Conservation (phyloP, 2,113 vertebrate species). For the Orcinus orca region DNA sequence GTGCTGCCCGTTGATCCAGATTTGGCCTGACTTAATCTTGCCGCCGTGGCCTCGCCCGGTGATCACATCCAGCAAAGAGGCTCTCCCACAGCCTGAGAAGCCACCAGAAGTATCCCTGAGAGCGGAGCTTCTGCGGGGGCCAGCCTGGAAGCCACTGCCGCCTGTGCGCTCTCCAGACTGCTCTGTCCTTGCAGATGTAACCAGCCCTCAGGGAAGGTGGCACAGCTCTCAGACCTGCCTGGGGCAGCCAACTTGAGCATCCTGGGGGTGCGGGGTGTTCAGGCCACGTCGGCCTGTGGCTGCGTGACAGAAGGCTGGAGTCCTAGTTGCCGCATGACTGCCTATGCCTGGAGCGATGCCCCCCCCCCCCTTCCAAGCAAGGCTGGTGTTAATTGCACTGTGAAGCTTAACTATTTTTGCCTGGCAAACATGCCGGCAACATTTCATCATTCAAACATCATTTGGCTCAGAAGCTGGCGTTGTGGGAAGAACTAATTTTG, state of each 20-base stretch:
- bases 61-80: constrained; percentile 93
- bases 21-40: constrained; percentile 86
- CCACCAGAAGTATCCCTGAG: neutral
- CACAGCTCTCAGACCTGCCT: neutral
- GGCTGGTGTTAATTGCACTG: neutral
- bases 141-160: neutral
- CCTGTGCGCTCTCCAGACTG: neutral
- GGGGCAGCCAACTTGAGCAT: neutral
- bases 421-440: neutral
- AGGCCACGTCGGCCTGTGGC: neutral
- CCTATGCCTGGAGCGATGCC: neutral
- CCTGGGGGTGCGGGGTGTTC: neutral
- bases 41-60: constrained; percentile 91
- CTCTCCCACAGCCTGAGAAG: constrained; percentile 89
- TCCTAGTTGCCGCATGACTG: neutral
- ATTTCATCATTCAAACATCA: neutral
- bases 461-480: neutral
- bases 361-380: neutral
- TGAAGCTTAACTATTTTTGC: neutral
- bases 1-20: constrained; percentile 90
- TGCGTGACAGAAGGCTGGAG: neutral
- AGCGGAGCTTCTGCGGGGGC: neutral
- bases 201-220: neutral
- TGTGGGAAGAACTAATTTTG: constrained; percentile 48
- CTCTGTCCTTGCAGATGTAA: neutral